Percentiles rank a stretch among this genome's conserved stretches.
Conservation (phyloP, 2,888 invertebrate genomes). For the Holacanthella duospinosa region DNA sequence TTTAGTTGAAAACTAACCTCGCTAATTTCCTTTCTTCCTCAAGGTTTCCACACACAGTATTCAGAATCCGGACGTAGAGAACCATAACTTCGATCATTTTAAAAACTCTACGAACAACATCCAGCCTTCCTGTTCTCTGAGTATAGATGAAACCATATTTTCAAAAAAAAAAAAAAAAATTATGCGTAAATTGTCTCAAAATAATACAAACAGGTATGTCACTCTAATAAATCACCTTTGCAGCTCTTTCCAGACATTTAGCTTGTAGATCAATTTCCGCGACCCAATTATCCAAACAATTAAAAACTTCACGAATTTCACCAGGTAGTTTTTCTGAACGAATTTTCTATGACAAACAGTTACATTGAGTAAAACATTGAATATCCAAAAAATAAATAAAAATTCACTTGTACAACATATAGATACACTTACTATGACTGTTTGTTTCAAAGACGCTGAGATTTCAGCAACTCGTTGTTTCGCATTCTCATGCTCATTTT, state of each 20-base stretch:
- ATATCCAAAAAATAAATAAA: too few species aligned
- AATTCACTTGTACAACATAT: background rate
- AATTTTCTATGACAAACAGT: background rate
- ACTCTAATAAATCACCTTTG: constrained; percentile 21
- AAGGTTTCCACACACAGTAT: constrained; percentile 17
- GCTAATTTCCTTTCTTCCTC: constrained; percentile 16
- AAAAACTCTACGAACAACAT: constrained; percentile 32
- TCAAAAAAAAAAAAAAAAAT: too few species aligned
- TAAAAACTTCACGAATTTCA: constrained; percentile 5
- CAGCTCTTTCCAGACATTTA: constrained; percentile 18
- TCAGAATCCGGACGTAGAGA: constrained; percentile 34
- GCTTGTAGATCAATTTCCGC: constrained; percentile 25
- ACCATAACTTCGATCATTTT: constrained; percentile 38
- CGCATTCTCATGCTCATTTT: constrained; percentile 24
- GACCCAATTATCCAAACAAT: constrained; percentile 19
- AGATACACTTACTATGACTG: constrained; percentile 16
- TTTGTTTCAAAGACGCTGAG: constrained; percentile 20
- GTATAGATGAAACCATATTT: constrained; percentile 4
- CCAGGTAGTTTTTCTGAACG: background rate
- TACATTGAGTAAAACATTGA: background rate
- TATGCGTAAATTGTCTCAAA: too few species aligned
- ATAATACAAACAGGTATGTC: too few species aligned
- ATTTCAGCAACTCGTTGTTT: constrained; percentile 26
- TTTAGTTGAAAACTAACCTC: background rate
- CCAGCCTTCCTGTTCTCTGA: constrained; percentile 34